Evolutionary conservation across 2,113 vertebrate genomes (phyloP).

Genomic region (Rhombomys opimus): DNA sequence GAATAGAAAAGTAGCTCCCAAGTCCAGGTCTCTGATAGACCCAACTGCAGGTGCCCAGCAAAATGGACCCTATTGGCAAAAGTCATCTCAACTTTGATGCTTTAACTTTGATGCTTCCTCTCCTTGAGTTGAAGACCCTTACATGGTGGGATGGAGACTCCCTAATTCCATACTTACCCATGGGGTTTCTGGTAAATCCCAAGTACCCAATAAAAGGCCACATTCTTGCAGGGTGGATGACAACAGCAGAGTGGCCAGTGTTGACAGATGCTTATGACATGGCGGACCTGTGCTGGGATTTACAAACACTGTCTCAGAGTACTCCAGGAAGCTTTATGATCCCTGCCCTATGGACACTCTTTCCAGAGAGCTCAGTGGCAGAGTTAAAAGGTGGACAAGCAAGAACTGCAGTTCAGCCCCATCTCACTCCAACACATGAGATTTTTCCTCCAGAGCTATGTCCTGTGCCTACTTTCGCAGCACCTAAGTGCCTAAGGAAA

Average conservation of each 20-base stretch:
- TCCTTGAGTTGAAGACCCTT: not conserved
- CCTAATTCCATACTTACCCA: not conserved
- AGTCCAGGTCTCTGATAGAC: not conserved
- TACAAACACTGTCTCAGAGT: not conserved
- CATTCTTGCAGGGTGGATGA: not conserved
- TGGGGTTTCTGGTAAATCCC: not conserved
- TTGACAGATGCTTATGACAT: not conserved
- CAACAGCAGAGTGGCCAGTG: not conserved
- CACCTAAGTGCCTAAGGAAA: not conserved
- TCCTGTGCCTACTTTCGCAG: not conserved
- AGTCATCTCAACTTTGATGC: not conserved
- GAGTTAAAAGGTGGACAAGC: not conserved
- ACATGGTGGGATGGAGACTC: not conserved
- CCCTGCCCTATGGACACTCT: not conserved
- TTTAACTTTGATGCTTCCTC: not conserved
- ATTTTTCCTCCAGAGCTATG: not conserved
- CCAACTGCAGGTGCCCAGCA: not conserved
- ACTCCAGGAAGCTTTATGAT: not conserved
- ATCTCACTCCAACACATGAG: not conserved
- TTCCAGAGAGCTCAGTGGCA: not conserved
- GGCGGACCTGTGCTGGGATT: not conserved
- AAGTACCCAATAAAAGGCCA: not conserved
- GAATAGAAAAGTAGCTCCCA: not conserved
- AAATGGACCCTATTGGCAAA: not conserved
- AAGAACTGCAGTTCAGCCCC: not conserved